phyloP scores from a whole-genome alignment of 35 echinoderm and acorn worm genomes.

The Lytechinus pictus region DNA sequence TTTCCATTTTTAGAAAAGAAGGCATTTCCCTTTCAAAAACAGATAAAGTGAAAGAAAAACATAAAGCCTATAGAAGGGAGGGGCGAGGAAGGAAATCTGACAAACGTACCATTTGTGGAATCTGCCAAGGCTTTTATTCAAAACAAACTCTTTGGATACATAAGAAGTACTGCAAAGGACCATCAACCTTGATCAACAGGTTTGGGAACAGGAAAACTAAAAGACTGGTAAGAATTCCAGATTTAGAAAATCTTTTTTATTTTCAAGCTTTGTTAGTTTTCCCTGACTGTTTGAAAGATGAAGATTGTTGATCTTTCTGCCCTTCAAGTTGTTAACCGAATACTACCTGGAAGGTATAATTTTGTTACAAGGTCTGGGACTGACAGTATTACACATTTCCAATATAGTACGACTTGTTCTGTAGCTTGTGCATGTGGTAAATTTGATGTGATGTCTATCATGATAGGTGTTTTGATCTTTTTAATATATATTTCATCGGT shows the following conservation, averaged over 20 bases:
- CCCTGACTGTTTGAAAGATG: background rate
- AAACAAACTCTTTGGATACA: background rate
- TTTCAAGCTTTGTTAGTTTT: background rate
- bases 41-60: background rate
- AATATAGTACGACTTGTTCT: too few relatives aligned
- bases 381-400: too few relatives aligned
- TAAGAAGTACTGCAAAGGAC: background rate
- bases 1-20: background rate
- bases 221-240: background rate
- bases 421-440: too few relatives aligned
- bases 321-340: too few relatives aligned
- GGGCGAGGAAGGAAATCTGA: background rate
- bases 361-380: too few relatives aligned
- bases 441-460: too few relatives aligned
- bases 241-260: background rate
- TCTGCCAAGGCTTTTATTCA: conserved; percentile 22
- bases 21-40: background rate
- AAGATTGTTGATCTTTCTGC: background rate
- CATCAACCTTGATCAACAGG: too few relatives aligned
- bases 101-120: conserved; percentile 14
- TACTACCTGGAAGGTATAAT: too few relatives aligned
- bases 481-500: background rate
- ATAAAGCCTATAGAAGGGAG: background rate
- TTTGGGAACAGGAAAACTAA: background rate
- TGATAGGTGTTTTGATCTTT: background rate